Conservation (phyloP, 2,888 invertebrate genomes). For the Idaea straminata region DNA sequence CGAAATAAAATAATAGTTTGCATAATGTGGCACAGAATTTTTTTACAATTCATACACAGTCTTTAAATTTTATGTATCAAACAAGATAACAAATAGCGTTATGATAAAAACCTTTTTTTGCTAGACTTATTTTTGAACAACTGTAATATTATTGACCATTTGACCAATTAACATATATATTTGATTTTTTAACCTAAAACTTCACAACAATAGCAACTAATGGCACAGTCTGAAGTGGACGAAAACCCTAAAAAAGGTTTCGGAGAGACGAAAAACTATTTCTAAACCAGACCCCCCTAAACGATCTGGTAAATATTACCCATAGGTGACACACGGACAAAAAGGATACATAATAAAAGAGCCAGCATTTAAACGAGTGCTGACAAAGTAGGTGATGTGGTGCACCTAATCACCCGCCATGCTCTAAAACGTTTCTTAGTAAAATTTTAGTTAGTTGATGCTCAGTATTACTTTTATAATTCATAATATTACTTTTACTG, state of each 20-base stretch:
- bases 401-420: too few relatives aligned
- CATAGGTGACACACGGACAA: neutral
- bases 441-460: too few relatives aligned
- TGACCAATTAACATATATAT: too few relatives aligned
- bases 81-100: neutral
- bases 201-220: neutral
- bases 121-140: too few relatives aligned
- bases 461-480: too few relatives aligned
- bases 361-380: neutral
- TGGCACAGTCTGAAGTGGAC: neutral
- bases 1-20: too few relatives aligned
- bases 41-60: neutral
- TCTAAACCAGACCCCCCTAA: conserved; percentile 21
- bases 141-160: too few relatives aligned
- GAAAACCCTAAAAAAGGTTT: conserved; percentile 18
- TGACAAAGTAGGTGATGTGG: neutral
- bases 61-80: neutral
- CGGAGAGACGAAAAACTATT: conserved; percentile 18
- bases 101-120: neutral
- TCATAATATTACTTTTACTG: too few relatives aligned
- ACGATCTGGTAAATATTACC: conserved; percentile 17
- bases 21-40: neutral
- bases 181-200: neutral
- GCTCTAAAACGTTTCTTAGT: neutral
- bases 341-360: neutral